Percentiles rank a stretch among this genome's conserved stretches.
Evolutionary conservation across 92 coral and sea anemone genomes (phyloP).

Genomic region (Metridium senile): DNA sequence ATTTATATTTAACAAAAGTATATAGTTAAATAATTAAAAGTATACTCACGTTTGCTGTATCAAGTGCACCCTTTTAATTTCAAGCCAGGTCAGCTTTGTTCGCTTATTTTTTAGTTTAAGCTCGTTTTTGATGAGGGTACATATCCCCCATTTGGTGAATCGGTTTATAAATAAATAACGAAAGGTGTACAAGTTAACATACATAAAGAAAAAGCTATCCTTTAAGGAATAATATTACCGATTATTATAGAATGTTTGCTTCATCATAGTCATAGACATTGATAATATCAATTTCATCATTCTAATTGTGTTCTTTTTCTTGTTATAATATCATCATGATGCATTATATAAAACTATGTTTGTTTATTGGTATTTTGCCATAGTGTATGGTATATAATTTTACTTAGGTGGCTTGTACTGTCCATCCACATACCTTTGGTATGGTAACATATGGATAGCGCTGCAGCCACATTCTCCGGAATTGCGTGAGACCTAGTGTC

Average conservation of each 20-base stretch:
- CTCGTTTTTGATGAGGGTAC: conserved; percentile 5
- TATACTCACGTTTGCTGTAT: conserved; percentile 15
- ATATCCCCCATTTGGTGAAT: conserved; percentile 24
- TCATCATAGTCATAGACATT: not conserved
- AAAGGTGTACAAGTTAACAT: not conserved
- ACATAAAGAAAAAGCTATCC: not conserved
- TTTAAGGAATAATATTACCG: not conserved
- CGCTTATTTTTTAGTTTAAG: conserved; percentile 6
- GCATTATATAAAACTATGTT: not conserved
- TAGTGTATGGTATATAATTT: not conserved
- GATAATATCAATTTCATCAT: not conserved
- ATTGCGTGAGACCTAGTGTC: conserved; percentile 21
- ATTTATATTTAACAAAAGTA: not conserved
- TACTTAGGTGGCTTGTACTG: too few species aligned
- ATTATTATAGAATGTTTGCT: not conserved
- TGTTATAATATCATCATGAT: not conserved
- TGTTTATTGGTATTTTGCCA: not conserved
- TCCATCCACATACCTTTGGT: conserved; percentile 30
- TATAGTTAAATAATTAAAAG: not conserved
- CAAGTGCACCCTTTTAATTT: conserved; percentile 6
- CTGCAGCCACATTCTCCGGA: conserved; percentile 39
- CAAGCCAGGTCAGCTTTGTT: conserved; percentile 9
- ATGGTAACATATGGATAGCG: conserved; percentile 26
- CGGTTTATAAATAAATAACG: conserved; percentile 1
- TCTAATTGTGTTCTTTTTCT: not conserved